Evolutionary conservation across 2,797 vertebrate genomes (phyloP).

Genomic region (Epinephelus awoara): DNA sequence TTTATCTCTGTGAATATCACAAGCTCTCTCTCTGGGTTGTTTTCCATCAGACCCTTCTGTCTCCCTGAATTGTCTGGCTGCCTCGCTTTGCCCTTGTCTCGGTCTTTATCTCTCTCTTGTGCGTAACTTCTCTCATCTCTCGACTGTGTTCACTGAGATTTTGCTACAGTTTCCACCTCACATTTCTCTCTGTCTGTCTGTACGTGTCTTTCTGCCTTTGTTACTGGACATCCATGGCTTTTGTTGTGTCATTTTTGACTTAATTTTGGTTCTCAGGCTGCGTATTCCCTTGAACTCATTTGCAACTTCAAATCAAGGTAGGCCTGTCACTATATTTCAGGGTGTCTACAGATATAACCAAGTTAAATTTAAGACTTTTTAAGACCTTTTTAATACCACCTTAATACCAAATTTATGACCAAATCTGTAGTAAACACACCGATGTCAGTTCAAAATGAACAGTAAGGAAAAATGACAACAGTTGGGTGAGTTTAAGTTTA

Average conservation of each 20-base stretch:
- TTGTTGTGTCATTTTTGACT: background rate
- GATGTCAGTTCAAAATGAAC: no score
- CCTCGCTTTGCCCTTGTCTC: slow-evolving; percentile 21
- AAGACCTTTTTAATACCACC: no score
- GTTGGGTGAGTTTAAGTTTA: no score
- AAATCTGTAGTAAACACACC: no score
- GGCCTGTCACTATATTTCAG: no score
- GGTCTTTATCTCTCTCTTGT: slow-evolving; percentile 9
- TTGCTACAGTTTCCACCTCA: background rate
- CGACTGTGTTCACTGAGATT: slow-evolving; percentile 6
- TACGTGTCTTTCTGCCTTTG: slow-evolving; percentile 4
- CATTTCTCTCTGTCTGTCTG: background rate
- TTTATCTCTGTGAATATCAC: slow-evolving; percentile 49
- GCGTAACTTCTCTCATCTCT: slow-evolving; percentile 15
- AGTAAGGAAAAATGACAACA: no score
- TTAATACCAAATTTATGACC: no score
- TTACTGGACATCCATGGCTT: background rate
- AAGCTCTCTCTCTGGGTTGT: background rate
- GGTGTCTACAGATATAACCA: no score
- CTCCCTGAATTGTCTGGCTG: slow-evolving; percentile 26
- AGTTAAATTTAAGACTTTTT: no score
- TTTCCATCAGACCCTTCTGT: slow-evolving; percentile 38
- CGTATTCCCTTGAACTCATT: background rate
- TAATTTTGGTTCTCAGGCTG: background rate
- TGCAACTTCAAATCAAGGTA: no score